Base-by-base conservation (phyloP, 1,140 invertebrate species). In the Uloborus diversus region DNA sequence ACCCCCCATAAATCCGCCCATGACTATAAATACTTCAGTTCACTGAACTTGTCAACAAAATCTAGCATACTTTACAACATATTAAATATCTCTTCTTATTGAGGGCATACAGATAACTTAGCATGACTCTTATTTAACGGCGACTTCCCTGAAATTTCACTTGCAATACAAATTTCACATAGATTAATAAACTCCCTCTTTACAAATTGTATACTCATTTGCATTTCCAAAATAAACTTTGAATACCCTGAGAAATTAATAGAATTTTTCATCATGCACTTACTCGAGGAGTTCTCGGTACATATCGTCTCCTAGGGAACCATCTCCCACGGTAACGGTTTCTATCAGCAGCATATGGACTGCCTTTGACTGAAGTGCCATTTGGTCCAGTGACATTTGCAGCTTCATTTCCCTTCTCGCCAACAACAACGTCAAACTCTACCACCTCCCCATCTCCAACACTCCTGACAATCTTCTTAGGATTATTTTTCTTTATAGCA, bases 371-470 rank as follows among this genome's bases (percentile, higher is more conserved):
- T 32, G 95, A 91, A 85, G 93, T 92, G 65, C 96, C 96, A 62
- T 93, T 92, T 56, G 96, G 95, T 57, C 97, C 97, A 82, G 97
- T 99, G 27, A 99, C 96, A 87, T 97, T 96, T 82, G 96, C 94
- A 66, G 97, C 97, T 88, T 99, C 97, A 86, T 96, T 96, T 69
- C 97, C 97, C 84, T 99, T 99, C 87, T 98, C 96, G 71, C 98
- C 98, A 85, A 97, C 95, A 79, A 99, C 98, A 78, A 99, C 97
- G 88, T 98, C 97, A 89, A 99, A 99, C 88, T 99, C 96, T 80
- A 99, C 98, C 79, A 94, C 92, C 90, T 99, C 98, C 61, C 97
- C 97, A 89, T 99, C 97, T 83, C 97, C 98, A 79, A 99, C 96
- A 88, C 96, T 97, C 85, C 97, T 92, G 83, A 99, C 95, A 85